Evolutionary conservation across 2,113 vertebrate genomes (phyloP), one percentile per base, ranked within the genome.

Genomic region (Tricholaema leucomelas): DNA sequence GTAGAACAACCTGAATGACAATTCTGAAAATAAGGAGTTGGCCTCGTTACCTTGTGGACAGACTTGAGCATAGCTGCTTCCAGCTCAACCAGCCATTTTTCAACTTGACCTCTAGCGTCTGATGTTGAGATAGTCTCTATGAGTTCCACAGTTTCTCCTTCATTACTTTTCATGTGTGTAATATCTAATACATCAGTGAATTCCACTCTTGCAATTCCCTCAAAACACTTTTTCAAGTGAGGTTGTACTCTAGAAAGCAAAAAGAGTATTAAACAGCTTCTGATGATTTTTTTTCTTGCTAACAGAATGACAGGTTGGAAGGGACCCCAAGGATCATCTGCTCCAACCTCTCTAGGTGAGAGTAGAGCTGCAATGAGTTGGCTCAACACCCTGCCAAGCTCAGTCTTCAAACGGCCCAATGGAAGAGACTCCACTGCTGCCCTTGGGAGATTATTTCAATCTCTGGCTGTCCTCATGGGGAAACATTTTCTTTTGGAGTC

Each of bases 211-310:
- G 98, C 98, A 58, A 99, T 98, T 91, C 99, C 99, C 96, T 99
- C 99, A 94, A 99, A 99, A 92, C 98, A 99, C 93, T 98, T 99
- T 97, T 99, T 99, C 90, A 99, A 94, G 90, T 99, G 98, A 33
- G 98, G 98, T 82, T 99, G 98, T 30, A 99, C 98, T 69, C 99
- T 99, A 42, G 42, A 90, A 89, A 77, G 76, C 44, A 88, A 91
- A 46, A 63, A 9, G 60, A 24, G 8, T 64, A 28, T 83, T 65
- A 75, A 38, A 73, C 12, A 60, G 55, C 20, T 73, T 67, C 63
- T 61, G 42, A 46, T 19, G 18, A 24, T 35, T n/a, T 30, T n/a
- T n/a, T n/a, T 74, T 75, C n/a, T 56, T 72, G 74, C 8, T 58
- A 72, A 33, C 12, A 13, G n/a, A n/a, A n/a, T n/a, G n/a, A n/a